phyloP scores from a whole-genome alignment of 2,797 vertebrate genomes.

The Fistularia tabacaria region DNA sequence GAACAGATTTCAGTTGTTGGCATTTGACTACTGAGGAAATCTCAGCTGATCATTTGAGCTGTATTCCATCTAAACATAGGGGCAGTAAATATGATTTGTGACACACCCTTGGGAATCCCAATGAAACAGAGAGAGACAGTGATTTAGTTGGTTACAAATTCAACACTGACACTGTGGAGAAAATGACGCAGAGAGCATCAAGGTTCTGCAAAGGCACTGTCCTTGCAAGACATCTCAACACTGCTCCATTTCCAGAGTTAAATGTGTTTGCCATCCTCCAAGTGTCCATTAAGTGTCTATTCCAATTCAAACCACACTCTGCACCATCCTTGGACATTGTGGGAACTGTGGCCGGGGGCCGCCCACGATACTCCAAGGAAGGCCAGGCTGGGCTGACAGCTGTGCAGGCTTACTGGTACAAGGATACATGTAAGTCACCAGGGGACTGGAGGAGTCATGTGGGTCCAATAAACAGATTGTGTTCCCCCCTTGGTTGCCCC shows the following conservation, averaged over 20 bases:
- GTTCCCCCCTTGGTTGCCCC: not conserved
- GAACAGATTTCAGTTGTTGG: not conserved
- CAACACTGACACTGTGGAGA: slow-evolving; percentile 24
- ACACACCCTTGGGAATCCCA: slow-evolving; percentile 18
- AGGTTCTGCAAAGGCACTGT: not conserved
- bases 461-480: slow-evolving; percentile 43
- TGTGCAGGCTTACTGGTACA: slow-evolving; percentile 34
- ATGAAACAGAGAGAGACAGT: slow-evolving; percentile 26
- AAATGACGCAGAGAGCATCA: slow-evolving; percentile 1
- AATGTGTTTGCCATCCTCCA: slow-evolving; percentile 70
- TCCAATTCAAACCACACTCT: slow-evolving; percentile 64
- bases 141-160: slow-evolving; percentile 39
- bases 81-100: slow-evolving; percentile 6
- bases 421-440: slow-evolving; percentile 54
- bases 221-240: slow-evolving; percentile 59
- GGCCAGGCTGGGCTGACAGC: slow-evolving; percentile 33
- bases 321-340: slow-evolving; percentile 51
- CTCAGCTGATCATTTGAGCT: too few relatives aligned
- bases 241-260: slow-evolving; percentile 66
- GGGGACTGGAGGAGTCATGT: slow-evolving; percentile 31
- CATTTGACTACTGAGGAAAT: not conserved
- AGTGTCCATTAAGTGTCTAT: slow-evolving; percentile 76
- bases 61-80: too few relatives aligned
- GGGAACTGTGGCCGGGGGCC: slow-evolving; percentile 60
- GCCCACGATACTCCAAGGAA: slow-evolving; percentile 52